Conservation (phyloP, 2,797 vertebrate species). For the Mallotus villosus region DNA sequence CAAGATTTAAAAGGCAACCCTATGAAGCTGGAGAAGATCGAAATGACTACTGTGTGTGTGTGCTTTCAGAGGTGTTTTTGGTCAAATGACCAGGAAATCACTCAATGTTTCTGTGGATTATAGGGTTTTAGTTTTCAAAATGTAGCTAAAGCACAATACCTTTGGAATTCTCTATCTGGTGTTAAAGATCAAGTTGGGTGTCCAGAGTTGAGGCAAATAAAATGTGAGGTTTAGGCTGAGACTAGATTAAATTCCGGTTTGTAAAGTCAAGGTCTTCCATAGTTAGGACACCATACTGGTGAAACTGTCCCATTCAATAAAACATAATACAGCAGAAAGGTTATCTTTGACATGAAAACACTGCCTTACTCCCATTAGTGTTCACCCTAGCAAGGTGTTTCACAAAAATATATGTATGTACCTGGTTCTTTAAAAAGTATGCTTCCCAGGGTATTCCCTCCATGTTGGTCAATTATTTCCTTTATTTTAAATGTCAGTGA, state of each 20-base stretch:
- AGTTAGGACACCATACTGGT: background rate
- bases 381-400: background rate
- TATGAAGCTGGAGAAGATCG: slow-evolving; percentile 50
- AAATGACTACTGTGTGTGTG: slow-evolving; percentile 34
- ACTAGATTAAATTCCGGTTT: background rate
- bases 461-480: background rate
- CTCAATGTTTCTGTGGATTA: slow-evolving; percentile 21
- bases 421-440: no score
- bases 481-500: background rate
- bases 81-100: slow-evolving; percentile 29
- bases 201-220: slow-evolving; percentile 6
- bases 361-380: background rate
- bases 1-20: slow-evolving; percentile 52
- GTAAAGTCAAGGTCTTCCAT: background rate
- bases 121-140: slow-evolving; percentile 20
- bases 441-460: no score
- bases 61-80: slow-evolving; percentile 6
- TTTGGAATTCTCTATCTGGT: slow-evolving; percentile 16
- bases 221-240: slow-evolving; percentile 16
- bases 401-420: no score
- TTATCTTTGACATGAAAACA: background rate
- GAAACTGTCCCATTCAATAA: background rate
- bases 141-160: slow-evolving; percentile 4
- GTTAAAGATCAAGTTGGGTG: slow-evolving; percentile 21
- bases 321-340: background rate